Evolutionary conservation across 2,888 invertebrate genomes (phyloP).

Genomic region (Phania funesta): DNA sequence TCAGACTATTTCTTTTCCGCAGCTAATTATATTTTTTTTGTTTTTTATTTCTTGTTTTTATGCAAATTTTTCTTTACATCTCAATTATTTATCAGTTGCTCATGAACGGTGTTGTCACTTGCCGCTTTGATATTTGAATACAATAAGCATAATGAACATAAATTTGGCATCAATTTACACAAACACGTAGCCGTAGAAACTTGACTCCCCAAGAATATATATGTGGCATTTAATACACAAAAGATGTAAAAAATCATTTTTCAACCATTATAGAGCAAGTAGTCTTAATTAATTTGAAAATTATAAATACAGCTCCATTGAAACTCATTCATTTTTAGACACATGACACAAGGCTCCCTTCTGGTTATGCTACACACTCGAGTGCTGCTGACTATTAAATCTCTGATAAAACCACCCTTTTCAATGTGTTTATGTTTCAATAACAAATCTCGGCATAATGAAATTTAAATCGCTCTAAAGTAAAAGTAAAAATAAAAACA

Average conservation of each 20-base stretch:
- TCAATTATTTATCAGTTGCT: not conserved
- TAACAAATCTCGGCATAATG: constrained; percentile 73
- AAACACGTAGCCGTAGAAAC: constrained; percentile 2
- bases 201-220: constrained; percentile 45
- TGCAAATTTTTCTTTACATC: not conserved
- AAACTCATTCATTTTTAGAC: constrained; percentile 6
- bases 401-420: constrained; percentile 20
- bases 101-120: not conserved
- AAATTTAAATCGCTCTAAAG: constrained; percentile 74
- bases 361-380: not conserved
- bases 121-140: constrained; percentile 43
- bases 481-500: constrained; percentile 23
- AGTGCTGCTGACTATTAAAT: constrained; percentile 33
- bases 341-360: constrained; percentile 37
- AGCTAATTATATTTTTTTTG: not conserved
- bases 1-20: not conserved
- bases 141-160: constrained; percentile 20
- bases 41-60: not conserved
- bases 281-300: constrained; percentile 62
- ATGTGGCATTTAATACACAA: not conserved
- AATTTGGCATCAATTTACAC: constrained; percentile 22
- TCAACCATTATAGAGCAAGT: not conserved
- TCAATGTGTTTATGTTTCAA: constrained; percentile 27
- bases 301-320: constrained; percentile 33
- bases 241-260: not conserved